Evolutionary conservation across 2,888 invertebrate genomes (phyloP), one percentile per base, ranked within the genome.

Genomic region (Eupithecia subfuscata): DNA sequence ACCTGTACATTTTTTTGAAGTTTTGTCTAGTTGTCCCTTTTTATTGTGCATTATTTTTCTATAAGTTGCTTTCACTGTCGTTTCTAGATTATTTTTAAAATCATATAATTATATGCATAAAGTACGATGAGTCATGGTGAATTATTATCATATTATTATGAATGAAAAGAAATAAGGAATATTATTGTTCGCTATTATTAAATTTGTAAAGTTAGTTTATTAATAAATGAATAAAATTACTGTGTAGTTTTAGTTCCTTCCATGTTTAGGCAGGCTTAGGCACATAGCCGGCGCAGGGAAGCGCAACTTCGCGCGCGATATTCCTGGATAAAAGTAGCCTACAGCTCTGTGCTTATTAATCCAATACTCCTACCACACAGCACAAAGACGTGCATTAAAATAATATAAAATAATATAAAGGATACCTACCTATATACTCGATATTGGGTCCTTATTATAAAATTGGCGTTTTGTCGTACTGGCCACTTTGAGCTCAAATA

Each of bases 181-280:
- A 95, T 94, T 95, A 95, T 95, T 95, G 94, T 95, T 95, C 94
- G 94, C 95, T 95, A 95, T 95, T 95, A 95, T 95, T 95, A 94
- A 94, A 95, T 95, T 95, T 94, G 94, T 95, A 95, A 95, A 95
- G 94, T 95, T 95, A 95, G 95, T 95, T 95, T 95, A 95, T 95
- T 95, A 95, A 94, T 95, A 95, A 95, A 95, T 94, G 93, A 94
- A 91, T 93, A 94, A 95, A 94, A 93, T 89, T 84, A 89, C 82
- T 87, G 83, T 84, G 84, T 91, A 86, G 90, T 92, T 92, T 94
- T 86, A 87, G 83, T 89, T 83, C 16, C 16, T 64, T 56, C n/a
- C n/a, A 22, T 22, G 3, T 12, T n/a, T n/a, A 34, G 16, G 45
- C 45, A 16, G 45, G 14, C 5, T 48, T 48, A 18, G 48, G 48